A percentile compares a stretch with the other conserved stretches of the same genome.
phyloP scores from a whole-genome alignment of 1,140 invertebrate species.

The Tyrophagus putrescentiae region DNA sequence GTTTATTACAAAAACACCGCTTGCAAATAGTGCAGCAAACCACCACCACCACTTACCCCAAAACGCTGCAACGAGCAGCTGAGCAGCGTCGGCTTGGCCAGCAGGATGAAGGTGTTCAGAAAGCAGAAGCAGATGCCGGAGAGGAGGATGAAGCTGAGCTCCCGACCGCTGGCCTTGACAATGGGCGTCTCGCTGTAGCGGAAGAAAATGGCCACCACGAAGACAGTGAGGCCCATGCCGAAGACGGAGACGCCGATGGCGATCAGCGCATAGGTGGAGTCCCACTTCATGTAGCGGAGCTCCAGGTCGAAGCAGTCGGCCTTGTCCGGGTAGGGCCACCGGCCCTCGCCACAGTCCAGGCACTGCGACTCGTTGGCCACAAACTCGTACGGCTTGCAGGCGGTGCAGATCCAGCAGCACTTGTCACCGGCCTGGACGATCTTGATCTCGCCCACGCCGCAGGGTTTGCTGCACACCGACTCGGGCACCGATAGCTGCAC shows the following conservation, averaged over 20 bases:
- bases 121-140: constrained; percentile 75
- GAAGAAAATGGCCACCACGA: constrained; percentile 39
- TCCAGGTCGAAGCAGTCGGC: constrained; percentile 33
- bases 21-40: neutral
- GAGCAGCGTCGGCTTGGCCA: constrained; percentile 43
- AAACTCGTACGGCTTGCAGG: constrained; percentile 44
- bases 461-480: constrained; percentile 50
- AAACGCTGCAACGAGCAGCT: constrained; percentile 37
- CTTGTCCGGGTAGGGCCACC: constrained; percentile 36
- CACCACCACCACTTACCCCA: constrained; percentile 34
- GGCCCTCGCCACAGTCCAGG: constrained; percentile 39
- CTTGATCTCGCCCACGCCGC: constrained; percentile 51
- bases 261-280: constrained; percentile 40
- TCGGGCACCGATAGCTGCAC: constrained; percentile 35
- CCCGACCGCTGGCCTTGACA: constrained; percentile 71
- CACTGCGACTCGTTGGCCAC: constrained; percentile 44
- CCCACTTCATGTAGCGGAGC: constrained; percentile 44
- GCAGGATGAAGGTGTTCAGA: constrained; percentile 64
- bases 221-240: constrained; percentile 40
- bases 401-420: constrained; percentile 40
- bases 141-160: constrained; percentile 70
- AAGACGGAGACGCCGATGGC: constrained; percentile 40
- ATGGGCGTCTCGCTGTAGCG: constrained; percentile 67
- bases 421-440: constrained; percentile 42
- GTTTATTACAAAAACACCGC: neutral